Base-by-base conservation (phyloP, 1,140 invertebrate species). In the Drosophila yakuba region DNA sequence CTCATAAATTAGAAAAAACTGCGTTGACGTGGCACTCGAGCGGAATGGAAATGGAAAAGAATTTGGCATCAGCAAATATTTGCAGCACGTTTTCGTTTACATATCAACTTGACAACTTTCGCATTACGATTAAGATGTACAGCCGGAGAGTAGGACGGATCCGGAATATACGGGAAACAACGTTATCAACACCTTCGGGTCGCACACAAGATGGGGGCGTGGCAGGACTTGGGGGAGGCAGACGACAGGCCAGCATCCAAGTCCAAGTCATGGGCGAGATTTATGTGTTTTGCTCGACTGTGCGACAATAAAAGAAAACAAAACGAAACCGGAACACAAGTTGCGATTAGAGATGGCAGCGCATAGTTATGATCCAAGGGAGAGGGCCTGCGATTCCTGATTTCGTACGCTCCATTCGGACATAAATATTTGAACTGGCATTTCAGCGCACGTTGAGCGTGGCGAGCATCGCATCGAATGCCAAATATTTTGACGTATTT, bases 401-500 rank as follows among this genome's bases (percentile, higher is more conserved):
- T 20, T 8, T 2, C 54, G 36, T 1, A 7, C 10, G 47, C 48
- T 58, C 32, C 41, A 54, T 63, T 54, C 36, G 51, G 58, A 80
- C 84, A 83, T 88, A 88, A 89, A 88, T 88, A 89, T 89, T 67
- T 67, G 74, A 51, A 39, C 36, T 52, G 55, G 74, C 28, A 41
- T 32, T 44, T 32, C 8, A 32, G 32, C 56, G 38, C 32, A 67
- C 36, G 48, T 64, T 50, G 73, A 68, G 58, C 60, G 76, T 73
- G 68, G 68, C 43, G 68, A 80, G 80, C 28, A 44, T 54, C 61
- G 67, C 84, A 89, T 89, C 84, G 84, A 89, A 89, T 84, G 85
- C 80, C 84, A 89, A 89, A 89, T 89, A 89, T 89, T 89, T 89
- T 89, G 84, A 89, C 77, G 84, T 90, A 84, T 89, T 84, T 89